Conservation (phyloP, 1,140 invertebrate genomes). For the Lycorma delicatula region DNA sequence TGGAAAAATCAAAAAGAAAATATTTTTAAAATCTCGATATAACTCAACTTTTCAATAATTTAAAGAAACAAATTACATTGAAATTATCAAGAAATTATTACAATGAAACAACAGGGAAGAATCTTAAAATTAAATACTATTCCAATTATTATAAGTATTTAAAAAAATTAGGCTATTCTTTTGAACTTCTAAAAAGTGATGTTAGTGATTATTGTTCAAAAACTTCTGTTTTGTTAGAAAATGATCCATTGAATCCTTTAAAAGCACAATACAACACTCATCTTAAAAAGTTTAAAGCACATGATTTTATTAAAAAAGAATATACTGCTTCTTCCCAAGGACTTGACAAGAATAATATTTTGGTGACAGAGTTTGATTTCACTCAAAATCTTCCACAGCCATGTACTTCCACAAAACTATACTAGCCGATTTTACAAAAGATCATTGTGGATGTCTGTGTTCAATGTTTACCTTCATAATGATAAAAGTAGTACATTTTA, state of each 20-base stretch:
- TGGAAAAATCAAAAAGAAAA: too few relatives aligned
- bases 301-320: neutral
- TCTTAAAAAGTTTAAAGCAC: neutral
- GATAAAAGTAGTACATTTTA: constrained; percentile 5
- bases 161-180: constrained; percentile 10
- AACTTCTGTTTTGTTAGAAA: neutral
- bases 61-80: too few relatives aligned
- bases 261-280: neutral
- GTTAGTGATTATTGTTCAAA: constrained; percentile 13
- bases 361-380: constrained; percentile 20
- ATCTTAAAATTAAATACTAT: constrained; percentile 12
- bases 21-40: too few relatives aligned
- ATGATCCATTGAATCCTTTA: neutral
- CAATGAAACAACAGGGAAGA: constrained; percentile 5
- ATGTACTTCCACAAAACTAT: constrained; percentile 5
- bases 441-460: constrained; percentile 17
- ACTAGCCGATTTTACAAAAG: constrained; percentile 17
- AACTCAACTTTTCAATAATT: too few relatives aligned
- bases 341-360: neutral
- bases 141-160: constrained; percentile 18
- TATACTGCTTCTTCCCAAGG: neutral
- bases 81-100: too few relatives aligned
- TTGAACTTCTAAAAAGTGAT: constrained; percentile 12
- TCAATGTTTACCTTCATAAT: constrained; percentile 17
- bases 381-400: constrained; percentile 16